Percentiles rank a stretch among this genome's conserved stretches.
These are phyloP conservation scores for Pelobates cultripes DNA, from an alignment of 2,797 vertebrate genomes.

Conservation along the genomic window DNA sequence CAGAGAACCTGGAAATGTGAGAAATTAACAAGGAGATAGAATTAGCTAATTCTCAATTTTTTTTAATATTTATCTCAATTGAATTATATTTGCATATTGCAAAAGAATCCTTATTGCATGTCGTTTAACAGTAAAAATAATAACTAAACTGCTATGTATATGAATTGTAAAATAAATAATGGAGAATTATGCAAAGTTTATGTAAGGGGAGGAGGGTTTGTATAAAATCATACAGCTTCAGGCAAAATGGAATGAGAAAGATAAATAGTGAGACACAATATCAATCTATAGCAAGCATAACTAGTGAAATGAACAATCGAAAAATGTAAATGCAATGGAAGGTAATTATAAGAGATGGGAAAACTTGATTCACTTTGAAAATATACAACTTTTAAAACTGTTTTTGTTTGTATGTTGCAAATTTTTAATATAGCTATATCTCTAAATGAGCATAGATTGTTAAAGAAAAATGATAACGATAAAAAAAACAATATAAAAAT, in stretches of 20 bases:
- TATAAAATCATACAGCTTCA: constrained; percentile 44
- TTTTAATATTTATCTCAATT: not conserved
- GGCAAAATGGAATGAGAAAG: constrained; percentile 53
- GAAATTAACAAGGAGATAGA: too few relatives aligned
- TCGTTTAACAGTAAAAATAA: constrained; percentile 28
- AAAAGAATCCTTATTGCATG: constrained; percentile 30
- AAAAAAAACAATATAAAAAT: not conserved
- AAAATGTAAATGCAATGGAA: constrained; percentile 52
- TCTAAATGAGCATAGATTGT: not conserved
- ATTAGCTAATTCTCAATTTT: not conserved
- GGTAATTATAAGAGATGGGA: constrained; percentile 55
- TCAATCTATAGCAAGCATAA: constrained; percentile 52
- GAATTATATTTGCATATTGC: constrained; percentile 6
- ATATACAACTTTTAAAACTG: constrained; percentile 43
- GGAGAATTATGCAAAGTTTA: constrained; percentile 49
- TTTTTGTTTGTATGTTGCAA: not conserved
- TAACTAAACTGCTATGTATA: constrained; percentile 23
- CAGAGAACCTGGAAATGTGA: too few relatives aligned
- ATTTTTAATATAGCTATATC: not conserved
- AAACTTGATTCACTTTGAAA: constrained; percentile 49
- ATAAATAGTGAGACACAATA: constrained; percentile 52
- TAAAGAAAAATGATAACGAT: constrained; percentile 1
- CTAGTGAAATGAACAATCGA: constrained; percentile 46
- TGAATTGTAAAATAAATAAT: constrained; percentile 51
- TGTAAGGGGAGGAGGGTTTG: constrained; percentile 25